Evolutionary conservation across 2,113 vertebrate species (phyloP), one percentile per base, ranked within the genome.

Genomic region (Alaudala cheleensis): DNA sequence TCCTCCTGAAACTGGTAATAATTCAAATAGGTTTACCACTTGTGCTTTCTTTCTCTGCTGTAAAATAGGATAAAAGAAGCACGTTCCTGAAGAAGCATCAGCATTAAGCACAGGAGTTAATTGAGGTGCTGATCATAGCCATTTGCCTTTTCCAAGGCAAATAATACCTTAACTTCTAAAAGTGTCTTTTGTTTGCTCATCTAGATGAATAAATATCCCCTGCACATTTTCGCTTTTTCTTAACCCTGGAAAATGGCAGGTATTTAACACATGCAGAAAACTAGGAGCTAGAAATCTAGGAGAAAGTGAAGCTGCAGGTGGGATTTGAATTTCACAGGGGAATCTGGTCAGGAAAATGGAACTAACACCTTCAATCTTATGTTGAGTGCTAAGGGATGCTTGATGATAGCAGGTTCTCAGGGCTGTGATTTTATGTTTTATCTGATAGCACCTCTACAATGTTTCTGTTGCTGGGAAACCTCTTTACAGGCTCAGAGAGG

Each of bases 391-490:
- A 26, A 67, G 72, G 47, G 76, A 74, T 81, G 72, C 69, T 94
- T 74, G 72, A 64, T 86, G 87, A 86, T 62, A 83, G 23, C 67
- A 86, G 88, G 76, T 78, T 80, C 92, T 94, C 74, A 84, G 90
- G 49, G 65, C 90, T 96, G 65, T 92, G 92, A 88, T 95, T 95
- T 92, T 90, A 34, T 64, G 24, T 86, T 93, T 93, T 86, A 81
- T 85, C 82, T 95, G 79, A 74, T 86, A 71, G 82, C 56, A 67
- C 56, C 72, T 94, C 92, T 80, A 40, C 67, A 73, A 3, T 8
- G 37, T 64, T 83, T 40, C 76, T 94, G 96, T 96, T 96, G 88
- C 94, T 83, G 72, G 85, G 93, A 94, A 83, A 95, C 93, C 76
- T 94, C 45, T 82, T 88, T 40, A 51, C 50, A 86, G 51, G 14